Evolutionary conservation across 2,113 vertebrate genomes (phyloP).

Genomic region (Anhinga anhinga): DNA sequence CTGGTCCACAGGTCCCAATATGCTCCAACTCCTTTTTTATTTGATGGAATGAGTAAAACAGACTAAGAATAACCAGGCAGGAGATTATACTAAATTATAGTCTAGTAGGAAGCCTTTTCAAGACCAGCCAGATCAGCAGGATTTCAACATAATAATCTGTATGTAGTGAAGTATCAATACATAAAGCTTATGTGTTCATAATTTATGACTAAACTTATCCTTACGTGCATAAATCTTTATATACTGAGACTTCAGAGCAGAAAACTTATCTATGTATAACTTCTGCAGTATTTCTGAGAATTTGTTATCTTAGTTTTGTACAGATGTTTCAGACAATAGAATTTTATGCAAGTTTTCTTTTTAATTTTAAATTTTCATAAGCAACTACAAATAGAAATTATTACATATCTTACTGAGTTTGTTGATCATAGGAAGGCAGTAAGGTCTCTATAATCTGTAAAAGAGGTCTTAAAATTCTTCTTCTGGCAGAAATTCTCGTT

Average conservation of each 20-base stretch:
- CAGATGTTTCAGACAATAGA: not conserved
- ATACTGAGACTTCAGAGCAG: not conserved
- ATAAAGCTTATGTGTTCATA: not conserved
- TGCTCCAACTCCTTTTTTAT: not conserved
- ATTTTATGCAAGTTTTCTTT: not conserved
- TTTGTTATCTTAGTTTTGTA: not conserved
- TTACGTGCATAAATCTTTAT: constrained; percentile 2
- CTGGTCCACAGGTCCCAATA: not conserved
- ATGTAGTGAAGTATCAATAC: not conserved
- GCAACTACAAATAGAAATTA: not conserved
- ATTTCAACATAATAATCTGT: not conserved
- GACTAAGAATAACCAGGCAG: not conserved
- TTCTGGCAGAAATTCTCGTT: not conserved
- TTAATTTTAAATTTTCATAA: not conserved
- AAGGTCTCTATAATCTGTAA: not conserved
- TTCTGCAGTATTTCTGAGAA: not conserved
- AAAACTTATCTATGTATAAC: not conserved
- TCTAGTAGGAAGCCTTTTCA: not conserved
- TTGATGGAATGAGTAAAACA: not conserved
- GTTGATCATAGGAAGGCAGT: not conserved
- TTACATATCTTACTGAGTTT: not conserved
- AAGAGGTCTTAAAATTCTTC: not conserved
- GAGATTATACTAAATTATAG: not conserved
- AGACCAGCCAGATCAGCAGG: not conserved
- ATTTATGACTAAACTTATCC: not conserved